A percentile compares a stretch with the other conserved stretches of the same genome.
These are phyloP conservation scores for Nibea albiflora DNA, from an alignment of 2,113 vertebrate genomes.

Conservation along the genomic window DNA sequence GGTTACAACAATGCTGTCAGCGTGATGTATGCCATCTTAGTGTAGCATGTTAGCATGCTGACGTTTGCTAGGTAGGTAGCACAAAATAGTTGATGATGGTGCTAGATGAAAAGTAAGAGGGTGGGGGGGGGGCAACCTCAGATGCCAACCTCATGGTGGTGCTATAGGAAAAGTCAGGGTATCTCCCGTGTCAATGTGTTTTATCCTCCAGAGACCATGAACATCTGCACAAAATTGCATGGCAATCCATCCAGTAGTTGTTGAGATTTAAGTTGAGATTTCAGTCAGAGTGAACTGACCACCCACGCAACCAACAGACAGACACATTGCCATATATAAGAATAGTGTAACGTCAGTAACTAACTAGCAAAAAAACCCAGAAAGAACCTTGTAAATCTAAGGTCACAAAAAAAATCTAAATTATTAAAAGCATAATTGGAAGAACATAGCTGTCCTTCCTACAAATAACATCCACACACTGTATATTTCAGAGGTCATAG, in stretches of 20 bases:
- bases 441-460: background rate
- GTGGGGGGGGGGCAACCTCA: too few species aligned
- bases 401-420: background rate
- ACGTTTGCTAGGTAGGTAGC: background rate
- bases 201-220: background rate
- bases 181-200: background rate
- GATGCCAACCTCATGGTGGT: background rate
- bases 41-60: background rate
- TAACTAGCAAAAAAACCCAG: too few species aligned
- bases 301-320: too few species aligned
- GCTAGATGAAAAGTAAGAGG: background rate
- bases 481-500: constrained; percentile 13
- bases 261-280: background rate
- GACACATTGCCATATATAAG: too few species aligned
- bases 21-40: background rate
- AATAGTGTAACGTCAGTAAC: background rate
- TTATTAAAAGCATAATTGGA: too few species aligned
- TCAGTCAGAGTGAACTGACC: background rate
- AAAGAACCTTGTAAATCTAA: background rate
- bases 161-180: background rate
- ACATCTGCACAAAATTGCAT: background rate
- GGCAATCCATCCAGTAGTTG: background rate
- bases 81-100: background rate
- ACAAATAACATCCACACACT: background rate
- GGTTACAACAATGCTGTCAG: background rate